Base-by-base conservation (phyloP, 2,888 invertebrate genomes). In the Xylocampa areola region DNA sequence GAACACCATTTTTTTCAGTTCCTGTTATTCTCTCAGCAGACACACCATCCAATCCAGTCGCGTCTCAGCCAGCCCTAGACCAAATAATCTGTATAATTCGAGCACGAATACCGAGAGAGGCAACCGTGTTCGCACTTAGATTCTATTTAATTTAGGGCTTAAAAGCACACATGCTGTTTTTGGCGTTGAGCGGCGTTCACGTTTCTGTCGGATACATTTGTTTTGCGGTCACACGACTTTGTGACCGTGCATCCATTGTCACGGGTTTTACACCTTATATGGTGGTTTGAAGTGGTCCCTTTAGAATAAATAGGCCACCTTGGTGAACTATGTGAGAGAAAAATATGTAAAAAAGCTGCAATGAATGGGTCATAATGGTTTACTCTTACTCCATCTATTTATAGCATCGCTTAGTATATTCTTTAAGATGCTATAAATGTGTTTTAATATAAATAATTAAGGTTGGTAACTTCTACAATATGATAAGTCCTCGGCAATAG, bases 21-120 rank as follows among this genome's bases (percentile, higher is more conserved):
- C n/a, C n/a, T n/a, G n/a, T n/a, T n/a, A n/a, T n/a, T n/a, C n/a
- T n/a, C n/a, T n/a, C n/a, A n/a, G n/a, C n/a, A n/a, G n/a, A 14
- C 13, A 32, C 6, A 2, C 8, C 7, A 14, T 0, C 14, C n/a
- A 33, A 16, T 2, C 2, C 3, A n/a, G n/a, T n/a, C 30, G 6
- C 2, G 25, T 37, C 4, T 36, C 17, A 7, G 33, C 16, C 64
- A 48, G 2, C 57, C 70, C 49, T 64, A 43, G 8, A 16, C 11
- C 2, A 40, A 48, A 57, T 55, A 64, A 60, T 54, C 40, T 41
- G 50, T 35, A 72, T 67, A 67, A 60, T 64, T 57, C 36, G 44
- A 52, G 41, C 52, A 59, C 51, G 43, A 66, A 54, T 37, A 48
- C 52, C 33, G 21, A 50, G 33, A 33, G 35, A 27, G 48, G 54